Base-by-base conservation (phyloP, 23 tunicate genomes). In the Aplidium turbinatum region DNA sequence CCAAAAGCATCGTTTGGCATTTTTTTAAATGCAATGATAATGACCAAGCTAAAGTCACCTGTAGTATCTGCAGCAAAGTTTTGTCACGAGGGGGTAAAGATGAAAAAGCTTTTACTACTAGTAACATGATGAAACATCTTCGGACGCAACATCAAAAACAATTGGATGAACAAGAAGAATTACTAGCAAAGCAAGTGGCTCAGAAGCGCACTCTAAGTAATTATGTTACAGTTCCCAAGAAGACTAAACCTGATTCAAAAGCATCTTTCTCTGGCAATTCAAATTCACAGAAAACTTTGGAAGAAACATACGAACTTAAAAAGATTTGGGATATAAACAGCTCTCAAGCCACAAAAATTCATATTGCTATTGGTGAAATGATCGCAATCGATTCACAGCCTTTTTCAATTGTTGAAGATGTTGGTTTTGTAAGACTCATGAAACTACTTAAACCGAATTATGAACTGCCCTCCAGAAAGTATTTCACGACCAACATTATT, bases 381-480 rank as follows among this genome's bases (percentile, higher is more conserved):
- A 79, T 79, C 4, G 84, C 68, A 4, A 42, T 78, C 1, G 86
- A 81, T 70, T 48, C 34, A 22, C 86, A 70, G 47, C 86, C 86
- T 20, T 70, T 81, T 61, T 73, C 71, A 27, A 36, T 70, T 21
- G 78, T 81, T 34, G 56, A 58, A 26, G 78, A 70, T 55, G 55
- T 70, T 30, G 86, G 86, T 28, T 81, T 81, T 57, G 39, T 33
- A 7, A 65, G 72, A 38, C 58, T 70, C 3, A 39, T 55, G 62
- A 65, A 65, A 35, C 3, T 13, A 11, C 50, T 65, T 18, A 35
- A 38, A 18, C 72, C 72, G 18, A 65, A 65, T 21, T 65, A 65
- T 65, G 50, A 65, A 65, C 9, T 65, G 27, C 72, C 72, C 27
- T 65, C 72, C 25, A 65, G 72, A 38, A 65, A 65, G 38, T 65